A percentile compares a stretch with the other conserved stretches of the same genome.
Conservation (phyloP, 2,797 vertebrate genomes). For the Microchirus variegatus region DNA sequence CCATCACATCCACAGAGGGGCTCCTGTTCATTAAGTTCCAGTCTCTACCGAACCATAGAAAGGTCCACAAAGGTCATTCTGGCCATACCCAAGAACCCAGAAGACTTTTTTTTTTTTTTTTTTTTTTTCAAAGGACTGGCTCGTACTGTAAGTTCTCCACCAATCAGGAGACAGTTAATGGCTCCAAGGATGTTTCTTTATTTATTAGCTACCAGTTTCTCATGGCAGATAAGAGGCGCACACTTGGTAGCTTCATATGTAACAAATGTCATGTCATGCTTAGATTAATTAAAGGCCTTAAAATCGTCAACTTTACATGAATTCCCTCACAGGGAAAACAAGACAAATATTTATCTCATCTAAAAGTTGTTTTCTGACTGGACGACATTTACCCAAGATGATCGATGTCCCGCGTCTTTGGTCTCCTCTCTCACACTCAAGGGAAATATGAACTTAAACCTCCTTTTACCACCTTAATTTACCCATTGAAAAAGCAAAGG, state of each 20-base stretch:
- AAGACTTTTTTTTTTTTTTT: no score
- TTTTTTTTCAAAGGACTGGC: conserved; percentile 24
- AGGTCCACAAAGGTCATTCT: conserved; percentile 76
- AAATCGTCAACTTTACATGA: neutral
- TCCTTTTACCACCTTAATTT: conserved; percentile 70
- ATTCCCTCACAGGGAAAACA: conserved; percentile 25
- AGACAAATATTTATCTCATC: conserved; percentile 69
- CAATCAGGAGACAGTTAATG: conserved; percentile 28
- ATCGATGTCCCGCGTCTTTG: conserved; percentile 78
- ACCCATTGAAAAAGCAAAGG: conserved; percentile 74
- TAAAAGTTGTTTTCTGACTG: conserved; percentile 59
- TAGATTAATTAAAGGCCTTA: no score
- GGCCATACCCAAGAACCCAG: conserved; percentile 44
- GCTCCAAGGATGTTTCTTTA: conserved; percentile 2
- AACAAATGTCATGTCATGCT: no score
- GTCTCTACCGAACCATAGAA: conserved; percentile 51
- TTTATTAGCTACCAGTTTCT: conserved; percentile 6
- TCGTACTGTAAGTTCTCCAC: conserved; percentile 28
- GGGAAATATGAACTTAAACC: conserved; percentile 81
- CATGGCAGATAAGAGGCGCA: neutral
- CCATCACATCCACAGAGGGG: conserved; percentile 70
- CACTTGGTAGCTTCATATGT: no score
- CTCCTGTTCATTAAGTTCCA: conserved; percentile 69
- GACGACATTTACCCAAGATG: conserved; percentile 74
- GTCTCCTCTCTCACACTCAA: conserved; percentile 63